Base-by-base conservation (phyloP, 2,113 vertebrate genomes). In the Callionymus lyra region DNA sequence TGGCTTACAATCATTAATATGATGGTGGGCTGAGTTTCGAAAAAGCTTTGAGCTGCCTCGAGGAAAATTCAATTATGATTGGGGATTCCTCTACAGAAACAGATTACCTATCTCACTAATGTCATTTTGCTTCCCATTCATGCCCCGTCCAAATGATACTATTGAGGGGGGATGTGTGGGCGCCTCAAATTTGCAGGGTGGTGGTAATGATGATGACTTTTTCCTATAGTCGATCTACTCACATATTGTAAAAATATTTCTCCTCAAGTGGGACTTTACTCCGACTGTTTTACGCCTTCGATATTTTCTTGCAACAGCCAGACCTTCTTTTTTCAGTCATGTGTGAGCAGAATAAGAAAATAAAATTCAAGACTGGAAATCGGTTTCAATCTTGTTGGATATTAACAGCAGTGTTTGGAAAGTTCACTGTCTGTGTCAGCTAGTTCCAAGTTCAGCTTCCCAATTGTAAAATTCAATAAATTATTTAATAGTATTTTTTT, bases 61-160 rank as follows among this genome's bases (percentile, higher is more conserved):
- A 76, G 70, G 74, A 68, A 76, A 82, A 76, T 77, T 70, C 65
- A 80, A 76, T 80, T 76, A 79, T 70, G 65, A 68, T 77, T 69
- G 66, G 44, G 72, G 63, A 72, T 74, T 79, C 59, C 68, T 59
- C 59, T 68, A 56, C 60, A 75, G 63, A 73, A 77, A 80, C 68
- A 65, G 68, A 82, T 74, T 69, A 68, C 75, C 70, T 59, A 70
- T 75, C 71, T 68, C 63, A 51, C 65, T 78, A 72, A 81, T 80
- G 76, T 72, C 67, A 72, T 81, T 78, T 77, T 56, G 59, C 73
- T 74, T 65, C 65, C 61, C 50, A 76, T 76, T 76, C 73, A 75
- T 68, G 58, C 45, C 50, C 51, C 56, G 43, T 56, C 62, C 59
- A 70, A 78, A 78, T 64, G 72, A 59, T 52, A 64, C 54, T 55